phyloP scores from a whole-genome alignment of 2,888 invertebrate genomes.

The Priapulus caudatus region DNA sequence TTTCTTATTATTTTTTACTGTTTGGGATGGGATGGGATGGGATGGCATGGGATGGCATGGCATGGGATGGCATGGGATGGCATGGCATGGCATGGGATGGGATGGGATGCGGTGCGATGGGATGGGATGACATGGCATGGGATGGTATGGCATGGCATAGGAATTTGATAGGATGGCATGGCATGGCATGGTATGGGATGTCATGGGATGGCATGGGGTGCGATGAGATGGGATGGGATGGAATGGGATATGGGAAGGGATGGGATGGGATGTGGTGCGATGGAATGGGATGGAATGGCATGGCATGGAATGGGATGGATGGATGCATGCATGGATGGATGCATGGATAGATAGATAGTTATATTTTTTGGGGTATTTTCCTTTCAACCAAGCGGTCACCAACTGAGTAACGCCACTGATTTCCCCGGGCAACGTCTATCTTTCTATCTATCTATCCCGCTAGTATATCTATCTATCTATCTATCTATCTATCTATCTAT shows the following conservation, averaged over 20 bases:
- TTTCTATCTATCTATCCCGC: no score
- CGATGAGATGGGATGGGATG: not conserved
- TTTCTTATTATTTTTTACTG: no score
- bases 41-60: not conserved
- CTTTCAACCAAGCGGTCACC: no score
- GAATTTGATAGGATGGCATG: not conserved
- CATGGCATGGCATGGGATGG: not conserved
- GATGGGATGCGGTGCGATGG: not conserved
- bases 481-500: no score
- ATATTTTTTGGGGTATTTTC: no score
- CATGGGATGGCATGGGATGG: not conserved
- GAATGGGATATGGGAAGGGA: not conserved
- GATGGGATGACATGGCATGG: not conserved
- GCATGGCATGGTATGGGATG: conserved; percentile 1
- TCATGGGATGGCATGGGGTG: not conserved
- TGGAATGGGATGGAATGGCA: not conserved
- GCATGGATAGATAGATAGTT: no score
- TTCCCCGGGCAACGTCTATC: no score
- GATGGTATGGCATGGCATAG: conserved; percentile 1
- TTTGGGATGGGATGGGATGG: not conserved
- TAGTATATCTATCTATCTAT: no score
- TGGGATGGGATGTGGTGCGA: not conserved
- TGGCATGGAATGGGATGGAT: not conserved
- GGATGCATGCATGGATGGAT: no score
- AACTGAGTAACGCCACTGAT: no score